A percentile compares a stretch with the other conserved stretches of the same genome.
These are phyloP conservation scores for Cerastis leucographa DNA, from an alignment of 2,888 invertebrate genomes.

Conservation along the genomic window DNA sequence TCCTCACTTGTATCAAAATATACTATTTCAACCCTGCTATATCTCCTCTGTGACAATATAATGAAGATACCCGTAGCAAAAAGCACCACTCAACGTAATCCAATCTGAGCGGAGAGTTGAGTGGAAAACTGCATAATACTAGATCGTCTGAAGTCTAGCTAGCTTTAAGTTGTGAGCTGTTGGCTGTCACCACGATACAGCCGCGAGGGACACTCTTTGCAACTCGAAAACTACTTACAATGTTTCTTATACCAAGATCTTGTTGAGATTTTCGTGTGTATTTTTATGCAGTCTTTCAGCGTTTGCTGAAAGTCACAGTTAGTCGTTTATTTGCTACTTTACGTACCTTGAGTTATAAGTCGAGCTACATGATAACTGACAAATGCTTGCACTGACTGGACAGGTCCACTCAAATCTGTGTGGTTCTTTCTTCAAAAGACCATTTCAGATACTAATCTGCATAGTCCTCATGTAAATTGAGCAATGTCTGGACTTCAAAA, in stretches of 20 bases:
- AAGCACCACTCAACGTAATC: conserved; percentile 16
- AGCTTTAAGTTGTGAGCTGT: conserved; percentile 31
- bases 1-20: not conserved
- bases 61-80: not conserved
- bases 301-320: not conserved
- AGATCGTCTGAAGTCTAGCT: conserved; percentile 35
- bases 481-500: too few species aligned
- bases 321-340: not conserved
- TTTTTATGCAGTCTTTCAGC: conserved; percentile 1
- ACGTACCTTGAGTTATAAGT: too few species aligned
- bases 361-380: too few species aligned
- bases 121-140: conserved; percentile 38
- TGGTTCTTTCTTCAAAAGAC: too few species aligned
- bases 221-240: conserved; percentile 22
- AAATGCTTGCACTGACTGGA: too few species aligned
- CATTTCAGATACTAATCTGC: too few species aligned
- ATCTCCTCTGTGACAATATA: not conserved
- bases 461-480: too few species aligned
- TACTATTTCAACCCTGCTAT: not conserved
- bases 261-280: conserved; percentile 1
- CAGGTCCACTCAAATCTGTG: too few species aligned
- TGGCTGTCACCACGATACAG: conserved; percentile 1
- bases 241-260: not conserved
- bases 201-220: not conserved
- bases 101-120: conserved; percentile 25